phyloP scores from a whole-genome alignment of 2,797 vertebrate genomes.

The Rhinoraja longicauda region DNA sequence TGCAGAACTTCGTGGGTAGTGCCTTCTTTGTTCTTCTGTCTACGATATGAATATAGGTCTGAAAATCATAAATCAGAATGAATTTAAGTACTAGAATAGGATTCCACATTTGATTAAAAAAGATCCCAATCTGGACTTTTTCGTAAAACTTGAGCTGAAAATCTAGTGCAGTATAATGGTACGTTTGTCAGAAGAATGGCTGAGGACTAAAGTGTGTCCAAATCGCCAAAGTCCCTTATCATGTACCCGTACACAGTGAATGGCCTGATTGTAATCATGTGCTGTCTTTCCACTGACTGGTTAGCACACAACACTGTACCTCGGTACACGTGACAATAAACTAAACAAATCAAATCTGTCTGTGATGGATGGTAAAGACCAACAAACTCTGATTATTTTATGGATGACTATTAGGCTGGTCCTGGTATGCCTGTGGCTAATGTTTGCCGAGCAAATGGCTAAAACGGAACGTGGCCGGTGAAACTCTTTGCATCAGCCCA shows the following conservation, averaged over 20 bases:
- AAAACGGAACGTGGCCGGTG: not conserved
- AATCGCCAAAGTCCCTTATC: too few relatives aligned
- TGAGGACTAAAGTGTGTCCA: not conserved
- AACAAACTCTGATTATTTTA: not conserved
- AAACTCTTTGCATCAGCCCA: not conserved
- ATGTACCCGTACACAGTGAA: too few relatives aligned
- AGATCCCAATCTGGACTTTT: not conserved
- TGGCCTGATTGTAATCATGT: too few relatives aligned
- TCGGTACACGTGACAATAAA: too few relatives aligned
- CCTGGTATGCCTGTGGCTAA: not conserved
- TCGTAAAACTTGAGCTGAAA: not conserved
- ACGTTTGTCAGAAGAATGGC: not conserved
- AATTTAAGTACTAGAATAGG: not conserved
- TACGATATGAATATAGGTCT: conserved; percentile 82
- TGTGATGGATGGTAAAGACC: not conserved
- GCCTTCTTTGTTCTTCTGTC: conserved; percentile 69
- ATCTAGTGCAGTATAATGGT: not conserved
- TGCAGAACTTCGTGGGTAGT: conserved; percentile 58
- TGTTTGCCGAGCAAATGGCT: not conserved
- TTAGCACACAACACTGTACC: too few relatives aligned
- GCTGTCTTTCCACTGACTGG: too few relatives aligned
- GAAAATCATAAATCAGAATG: conserved; percentile 44
- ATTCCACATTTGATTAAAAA: not conserved
- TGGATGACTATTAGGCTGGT: not conserved
- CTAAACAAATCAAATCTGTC: not conserved